Evolutionary conservation across 2,888 invertebrate genomes (phyloP), one percentile per base, ranked within the genome.

Genomic region (Thysanoteuthis rhombus): DNA sequence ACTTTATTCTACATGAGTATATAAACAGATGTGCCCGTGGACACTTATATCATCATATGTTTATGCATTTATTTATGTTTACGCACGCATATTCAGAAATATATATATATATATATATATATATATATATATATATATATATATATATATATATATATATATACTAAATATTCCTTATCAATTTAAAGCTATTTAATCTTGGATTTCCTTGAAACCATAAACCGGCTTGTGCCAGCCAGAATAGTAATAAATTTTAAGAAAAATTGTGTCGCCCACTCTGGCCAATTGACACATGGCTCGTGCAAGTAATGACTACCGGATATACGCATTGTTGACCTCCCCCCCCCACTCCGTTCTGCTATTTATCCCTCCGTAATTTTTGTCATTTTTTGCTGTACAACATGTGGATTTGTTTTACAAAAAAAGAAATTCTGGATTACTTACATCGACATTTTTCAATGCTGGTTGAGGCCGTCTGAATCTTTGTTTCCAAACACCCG

Each of bases 161-260:
- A 10, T 36, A 2, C 75, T 75, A 10, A 22, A 22, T 22, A 52
- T 22, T 52, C 6, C 25, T 52, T 25, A 52, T 52, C 25, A 52
- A 52, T 52, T 52, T 52, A 52, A 52, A 25, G 52, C 52, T 52
- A 52, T 52, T 25, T 52, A 52, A 52, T 52, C 52, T 52, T 52
- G 22, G 25, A 52, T 52, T 52, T 52, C 52, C 52, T 52, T 52
- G 52, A 52, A 52, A 52, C 52, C 52, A 25, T 52, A 52, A 52
- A 52, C 52, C 52, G 52, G 52, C 52, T 52, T 52, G 52, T 25
- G 52, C 52, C 52, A 52, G 19, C n/a, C n/a, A 75, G 6, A 75
- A 75, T n/a, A 75, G n/a, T n/a, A 75, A 75, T n/a, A 75, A 75
- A 75, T 75, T n/a, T n/a, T 75, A 75, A 75, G n/a, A 75, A 75